Evolutionary conservation across 2,113 vertebrate genomes (phyloP), one percentile per base, ranked within the genome.

Genomic region (Menidia beryllina): DNA sequence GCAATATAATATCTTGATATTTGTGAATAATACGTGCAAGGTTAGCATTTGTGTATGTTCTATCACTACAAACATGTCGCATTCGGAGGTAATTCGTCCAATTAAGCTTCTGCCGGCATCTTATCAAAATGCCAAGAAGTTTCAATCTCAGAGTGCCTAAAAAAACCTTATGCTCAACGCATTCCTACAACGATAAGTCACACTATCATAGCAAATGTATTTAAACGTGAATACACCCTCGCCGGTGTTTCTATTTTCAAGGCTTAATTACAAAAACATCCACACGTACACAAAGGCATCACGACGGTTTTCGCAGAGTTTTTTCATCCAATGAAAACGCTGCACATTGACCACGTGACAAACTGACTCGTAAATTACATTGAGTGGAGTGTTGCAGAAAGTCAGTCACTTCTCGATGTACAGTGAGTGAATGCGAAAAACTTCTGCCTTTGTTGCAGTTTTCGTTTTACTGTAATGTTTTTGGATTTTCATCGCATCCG

Each of bases 341-440:
- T 23, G 0, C 7, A 9, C 0, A 0, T 0, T 0, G 4, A 8
- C 79, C 91, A 92, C 27, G 83, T 91, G 91, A 86, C 60, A 8
- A 38, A 10, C 38, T 23, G 43, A 55, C 71, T 73, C 2, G 81
- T 83, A 84, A 91, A 87, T 84, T 76, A 83, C 57, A 81, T 60
- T 83, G 85, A 85, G 55, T 75, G 41, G 67, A 65, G 83, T 75
- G 81, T 83, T 80, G 57, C 69, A 4, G 54, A 67, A 47, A 81
- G 72, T 77, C 38, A 72, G 50, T 21, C 51, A 30, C 68, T 81
- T 63, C 41, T 73, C 58, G 20, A 47, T 55, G 79, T 81, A 79
- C 83, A 85, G 80, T 85, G 45, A 52, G 65, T 53, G 4, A 9
- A 45, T 45, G 26, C 57, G n/a, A 57, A 10, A 21, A 69, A 71